Base-by-base conservation (phyloP, 2,113 vertebrate genomes). In the Oreotrochilus melanogaster region DNA sequence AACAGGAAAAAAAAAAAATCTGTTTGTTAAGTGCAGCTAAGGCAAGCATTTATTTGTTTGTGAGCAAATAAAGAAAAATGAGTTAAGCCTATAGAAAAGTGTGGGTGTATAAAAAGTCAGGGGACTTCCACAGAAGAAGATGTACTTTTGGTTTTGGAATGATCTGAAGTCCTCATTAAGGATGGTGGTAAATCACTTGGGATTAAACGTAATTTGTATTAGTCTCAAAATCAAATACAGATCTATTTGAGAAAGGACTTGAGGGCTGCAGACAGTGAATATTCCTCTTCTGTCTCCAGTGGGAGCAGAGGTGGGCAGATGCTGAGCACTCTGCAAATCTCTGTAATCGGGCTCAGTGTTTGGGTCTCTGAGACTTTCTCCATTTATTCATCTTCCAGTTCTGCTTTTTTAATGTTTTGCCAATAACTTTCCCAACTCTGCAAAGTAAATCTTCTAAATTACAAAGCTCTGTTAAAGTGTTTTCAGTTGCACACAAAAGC, bases 271-370 rank as follows among this genome's bases (percentile, higher is more conserved):
- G 61, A 7, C 11, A 3, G 15, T 7, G 56, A 53, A 2, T 7
- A 0, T 27, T 58, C 18, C 64, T 54, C 5, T n/a, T 10, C 8
- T 0, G 1, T 7, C 3, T 56, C 33, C 8, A 13, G 13, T 9
- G 18, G 57, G 18, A 60, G 5, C 48, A 58, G 42, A 33, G 4
- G 17, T 5, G 47, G 18, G 47, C 2, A 14, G 61, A 25, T 10
- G 18, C 16, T n/a, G 82, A 61, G 25, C 4, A 9, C 35, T 25
- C 48, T 47, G 71, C 76, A 13, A 28, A 3, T 9, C 58, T 61
- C 48, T 58, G 18, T 8, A 60, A 25, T 14, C 53, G 14, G 1
- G 6, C 42, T 48, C 31, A 67, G 19, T 75, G 37, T 67, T 7
- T 28, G 72, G 24, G 11, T n/a, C 50, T 78, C 51, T 43, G 53